A percentile compares a stretch with the other conserved stretches of the same genome.
Evolutionary conservation across 2,113 vertebrate genomes (phyloP).

Genomic region (Nothocercus julius): DNA sequence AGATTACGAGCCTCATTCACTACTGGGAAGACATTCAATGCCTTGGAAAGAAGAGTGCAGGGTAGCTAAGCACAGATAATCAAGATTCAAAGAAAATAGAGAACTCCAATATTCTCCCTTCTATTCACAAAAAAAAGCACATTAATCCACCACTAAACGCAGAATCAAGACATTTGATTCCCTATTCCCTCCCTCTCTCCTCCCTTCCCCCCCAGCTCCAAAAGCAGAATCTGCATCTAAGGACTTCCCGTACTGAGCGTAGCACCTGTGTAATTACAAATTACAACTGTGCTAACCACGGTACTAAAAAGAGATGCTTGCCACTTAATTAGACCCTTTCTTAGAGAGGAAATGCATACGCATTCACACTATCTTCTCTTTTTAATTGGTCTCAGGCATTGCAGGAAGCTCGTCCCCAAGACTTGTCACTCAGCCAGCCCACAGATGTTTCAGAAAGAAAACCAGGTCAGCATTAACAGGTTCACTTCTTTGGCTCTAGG

Average conservation of each 20-base stretch:
- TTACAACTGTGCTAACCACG: slow-evolving; percentile 13
- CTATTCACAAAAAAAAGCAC: slow-evolving; percentile 46
- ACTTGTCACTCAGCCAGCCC: slow-evolving; percentile 51
- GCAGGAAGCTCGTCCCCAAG: slow-evolving; percentile 40
- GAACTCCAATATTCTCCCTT: slow-evolving; percentile 60
- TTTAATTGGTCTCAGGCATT: slow-evolving; percentile 61
- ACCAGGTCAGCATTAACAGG: slow-evolving; percentile 60
- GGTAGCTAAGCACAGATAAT: slow-evolving; percentile 57
- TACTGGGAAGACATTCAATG: slow-evolving; percentile 34
- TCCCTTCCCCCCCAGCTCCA: slow-evolving; percentile 27
- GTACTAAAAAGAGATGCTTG: slow-evolving; percentile 50
- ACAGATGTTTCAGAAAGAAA: slow-evolving; percentile 35
- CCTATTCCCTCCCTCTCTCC: slow-evolving; percentile 21
- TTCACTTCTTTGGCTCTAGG: slow-evolving; percentile 19
- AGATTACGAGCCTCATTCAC: slow-evolving; percentile 47
- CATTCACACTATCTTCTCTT: slow-evolving; percentile 23
- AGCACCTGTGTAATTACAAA: slow-evolving; percentile 40
- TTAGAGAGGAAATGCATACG: slow-evolving; percentile 38
- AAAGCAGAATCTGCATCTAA: slow-evolving; percentile 16
- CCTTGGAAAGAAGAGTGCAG: slow-evolving; percentile 19
- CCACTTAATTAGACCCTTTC: slow-evolving; percentile 55
- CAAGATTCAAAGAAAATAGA: slow-evolving; percentile 53
- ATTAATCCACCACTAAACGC: slow-evolving; percentile 64
- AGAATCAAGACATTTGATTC: slow-evolving; percentile 67
- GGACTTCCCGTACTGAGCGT: not conserved